phyloP scores from a whole-genome alignment of 2,888 invertebrate species.

The Oligia strigilis region DNA sequence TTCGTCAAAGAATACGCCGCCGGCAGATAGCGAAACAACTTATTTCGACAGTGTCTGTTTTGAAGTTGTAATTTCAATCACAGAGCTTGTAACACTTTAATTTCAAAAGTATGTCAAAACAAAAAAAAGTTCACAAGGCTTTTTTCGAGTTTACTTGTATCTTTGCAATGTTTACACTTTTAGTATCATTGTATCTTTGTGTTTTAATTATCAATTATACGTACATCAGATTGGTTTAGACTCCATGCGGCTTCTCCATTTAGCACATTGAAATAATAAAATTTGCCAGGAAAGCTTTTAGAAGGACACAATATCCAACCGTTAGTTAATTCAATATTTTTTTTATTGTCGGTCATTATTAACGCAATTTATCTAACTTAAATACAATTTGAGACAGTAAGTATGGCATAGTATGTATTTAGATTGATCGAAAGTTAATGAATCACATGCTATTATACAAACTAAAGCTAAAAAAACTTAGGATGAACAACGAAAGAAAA shows the following conservation, averaged over 20 bases:
- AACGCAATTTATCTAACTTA: conserved; percentile 12
- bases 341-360: conserved; percentile 71
- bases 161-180: too few species aligned
- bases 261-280: conserved; percentile 82
- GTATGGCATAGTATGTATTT: background rate
- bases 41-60: background rate
- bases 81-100: too few species aligned
- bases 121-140: background rate
- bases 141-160: too few species aligned
- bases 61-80: background rate
- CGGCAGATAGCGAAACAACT: background rate
- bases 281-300: conserved; percentile 81
- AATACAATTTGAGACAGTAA: background rate
- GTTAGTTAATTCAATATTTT: conserved; percentile 52
- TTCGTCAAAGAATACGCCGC: background rate
- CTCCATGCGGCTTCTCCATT: conserved; percentile 81
- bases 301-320: conserved; percentile 83
- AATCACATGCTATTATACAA: conserved; percentile 11
- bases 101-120: background rate
- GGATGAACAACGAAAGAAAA: conserved; percentile 5
- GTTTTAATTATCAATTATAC: conserved; percentile 34
- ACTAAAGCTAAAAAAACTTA: conserved; percentile 16
- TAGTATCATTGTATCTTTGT: background rate
- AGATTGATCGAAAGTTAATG: background rate
- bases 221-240: conserved; percentile 76